Evolutionary conservation across 2,888 invertebrate genomes (phyloP).

Genomic region (Drosophila longiperda): DNA sequence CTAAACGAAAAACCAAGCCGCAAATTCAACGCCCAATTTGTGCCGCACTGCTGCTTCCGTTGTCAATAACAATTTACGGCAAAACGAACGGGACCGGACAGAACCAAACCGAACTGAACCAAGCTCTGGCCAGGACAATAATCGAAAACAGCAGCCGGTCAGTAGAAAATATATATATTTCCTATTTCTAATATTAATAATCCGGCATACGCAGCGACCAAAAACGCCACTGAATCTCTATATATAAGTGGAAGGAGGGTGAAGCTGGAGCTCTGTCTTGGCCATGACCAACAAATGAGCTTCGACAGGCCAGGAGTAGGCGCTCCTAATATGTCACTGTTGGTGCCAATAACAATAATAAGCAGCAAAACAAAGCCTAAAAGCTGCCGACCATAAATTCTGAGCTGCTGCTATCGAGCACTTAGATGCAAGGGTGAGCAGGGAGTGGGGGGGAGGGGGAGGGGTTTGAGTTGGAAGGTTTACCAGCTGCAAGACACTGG

Average conservation of each 20-base stretch:
- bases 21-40: conserved; percentile 80
- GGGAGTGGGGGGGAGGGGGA: neutral
- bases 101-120: conserved; percentile 13
- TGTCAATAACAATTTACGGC: conserved; percentile 82
- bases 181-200: conserved; percentile 77
- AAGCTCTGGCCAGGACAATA: conserved; percentile 64
- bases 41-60: conserved; percentile 79
- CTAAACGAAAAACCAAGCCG: conserved; percentile 69
- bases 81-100: conserved; percentile 46
- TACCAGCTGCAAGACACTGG: conserved; percentile 31
- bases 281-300: conserved; percentile 66
- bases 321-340: conserved; percentile 78
- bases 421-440: conserved; percentile 24
- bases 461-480: neutral
- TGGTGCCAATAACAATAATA: conserved; percentile 82
- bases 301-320: conserved; percentile 60
- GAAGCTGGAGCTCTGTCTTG: conserved; percentile 15
- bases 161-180: conserved; percentile 80
- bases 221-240: conserved; percentile 48
- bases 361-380: conserved; percentile 80
- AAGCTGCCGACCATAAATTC: conserved; percentile 79
- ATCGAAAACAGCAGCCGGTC: conserved; percentile 81
- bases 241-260: neutral
- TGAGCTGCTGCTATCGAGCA: conserved; percentile 55
- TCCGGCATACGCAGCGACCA: conserved; percentile 68